A percentile compares a stretch with the other conserved stretches of the same genome.
Evolutionary conservation across 1,140 invertebrate species (phyloP).

Genomic region (Holcopasites calliopsidis): DNA sequence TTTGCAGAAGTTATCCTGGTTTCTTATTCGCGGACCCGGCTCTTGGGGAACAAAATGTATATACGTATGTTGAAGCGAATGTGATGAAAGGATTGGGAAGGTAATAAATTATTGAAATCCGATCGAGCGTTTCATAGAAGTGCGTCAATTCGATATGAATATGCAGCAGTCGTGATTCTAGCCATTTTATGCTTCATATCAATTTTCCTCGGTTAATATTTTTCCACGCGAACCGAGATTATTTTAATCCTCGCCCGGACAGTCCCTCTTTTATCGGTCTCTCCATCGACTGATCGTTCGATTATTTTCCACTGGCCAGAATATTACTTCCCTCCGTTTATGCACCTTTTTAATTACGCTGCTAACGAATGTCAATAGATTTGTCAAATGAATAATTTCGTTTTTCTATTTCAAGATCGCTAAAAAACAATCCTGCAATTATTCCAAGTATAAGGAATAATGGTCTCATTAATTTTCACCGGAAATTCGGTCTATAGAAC

Average conservation of each 20-base stretch:
- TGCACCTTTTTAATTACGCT: conserved; percentile 38
- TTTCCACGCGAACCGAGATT: conserved; percentile 38
- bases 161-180: conserved; percentile 56
- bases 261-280: conserved; percentile 35
- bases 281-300: conserved; percentile 7
- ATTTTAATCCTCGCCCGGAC: conserved; percentile 48
- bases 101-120: conserved; percentile 62
- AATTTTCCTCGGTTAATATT: conserved; percentile 56
- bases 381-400: too few relatives aligned
- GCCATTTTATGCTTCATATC: conserved; percentile 54
- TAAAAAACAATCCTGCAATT: too few relatives aligned
- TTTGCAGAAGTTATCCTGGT: conserved; percentile 48
- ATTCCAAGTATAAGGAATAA: too few relatives aligned
- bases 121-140: conserved; percentile 21
- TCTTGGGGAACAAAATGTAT: neutral
- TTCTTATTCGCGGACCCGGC: conserved; percentile 15
- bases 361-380: conserved; percentile 35
- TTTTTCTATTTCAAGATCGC: too few relatives aligned
- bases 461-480: conserved; percentile 53
- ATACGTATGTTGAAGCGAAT: conserved; percentile 6
- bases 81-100: conserved; percentile 20
- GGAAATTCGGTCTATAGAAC: conserved; percentile 28
- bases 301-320: conserved; percentile 33
- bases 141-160: conserved; percentile 45
- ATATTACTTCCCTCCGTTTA: conserved; percentile 22